These are phyloP conservation scores for Euzophera pinguis DNA, from an alignment of 2,888 invertebrate species.

Conservation along the genomic window DNA sequence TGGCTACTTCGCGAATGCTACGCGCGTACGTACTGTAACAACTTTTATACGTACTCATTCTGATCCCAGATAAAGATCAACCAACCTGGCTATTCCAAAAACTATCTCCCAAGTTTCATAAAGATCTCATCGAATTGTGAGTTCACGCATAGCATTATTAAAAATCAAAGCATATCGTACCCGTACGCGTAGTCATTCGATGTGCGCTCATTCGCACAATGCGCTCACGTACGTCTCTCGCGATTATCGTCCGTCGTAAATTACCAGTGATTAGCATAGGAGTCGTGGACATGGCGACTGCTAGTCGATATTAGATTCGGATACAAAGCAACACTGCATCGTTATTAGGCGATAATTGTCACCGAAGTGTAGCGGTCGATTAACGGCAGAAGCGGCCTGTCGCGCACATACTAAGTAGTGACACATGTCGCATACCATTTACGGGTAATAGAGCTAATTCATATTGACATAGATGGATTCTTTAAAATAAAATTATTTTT, in stretches of 20 bases:
- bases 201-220: slow-evolving; percentile 56
- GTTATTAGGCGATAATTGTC: slow-evolving; percentile 75
- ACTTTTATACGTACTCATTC: slow-evolving; percentile 41
- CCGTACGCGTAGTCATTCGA: slow-evolving; percentile 28
- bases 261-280: slow-evolving; percentile 73
- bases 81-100: slow-evolving; percentile 27
- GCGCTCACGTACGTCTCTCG: slow-evolving; percentile 72
- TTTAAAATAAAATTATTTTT: too few relatives aligned
- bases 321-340: slow-evolving; percentile 57
- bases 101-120: slow-evolving; percentile 28
- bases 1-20: slow-evolving; percentile 38
- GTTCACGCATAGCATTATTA: slow-evolving; percentile 42
- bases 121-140: slow-evolving; percentile 53
- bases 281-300: slow-evolving; percentile 63
- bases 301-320: slow-evolving; percentile 67
- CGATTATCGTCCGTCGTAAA: slow-evolving; percentile 76
- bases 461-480: neutral
- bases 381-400: slow-evolving; percentile 58
- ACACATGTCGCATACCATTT: slow-evolving; percentile 37
- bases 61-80: slow-evolving; percentile 35
- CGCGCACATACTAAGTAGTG: slow-evolving; percentile 55
- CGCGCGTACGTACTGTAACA: slow-evolving; percentile 28
- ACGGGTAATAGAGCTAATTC: slow-evolving; percentile 14
- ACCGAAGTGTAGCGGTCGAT: slow-evolving; percentile 69
- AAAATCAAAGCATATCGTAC: slow-evolving; percentile 34